These are phyloP conservation scores for Pantherophis guttatus DNA, from an alignment of 2,113 vertebrate genomes.

Conservation along the genomic window DNA sequence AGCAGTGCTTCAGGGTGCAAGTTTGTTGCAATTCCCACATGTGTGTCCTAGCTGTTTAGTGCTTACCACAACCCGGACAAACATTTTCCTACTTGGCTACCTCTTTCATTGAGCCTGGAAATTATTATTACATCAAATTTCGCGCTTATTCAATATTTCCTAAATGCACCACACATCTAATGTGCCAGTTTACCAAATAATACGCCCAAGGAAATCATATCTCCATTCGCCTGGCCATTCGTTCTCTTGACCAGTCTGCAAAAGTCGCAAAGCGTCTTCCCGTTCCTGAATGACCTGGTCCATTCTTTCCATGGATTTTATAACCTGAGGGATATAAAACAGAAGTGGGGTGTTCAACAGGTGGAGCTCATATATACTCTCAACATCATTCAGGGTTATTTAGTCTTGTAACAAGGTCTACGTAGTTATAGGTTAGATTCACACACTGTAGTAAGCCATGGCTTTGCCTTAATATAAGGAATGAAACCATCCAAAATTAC, in stretches of 20 bases:
- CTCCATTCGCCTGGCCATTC: slow-evolving; percentile 88
- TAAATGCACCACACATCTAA: neutral
- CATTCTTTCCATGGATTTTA: slow-evolving; percentile 83
- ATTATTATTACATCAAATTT: neutral
- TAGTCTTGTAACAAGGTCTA: neutral
- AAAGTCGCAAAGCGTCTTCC: slow-evolving; percentile 83
- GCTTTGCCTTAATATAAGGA: neutral
- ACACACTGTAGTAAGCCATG: neutral
- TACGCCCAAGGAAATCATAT: slow-evolving; percentile 79
- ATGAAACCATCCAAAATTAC: neutral
- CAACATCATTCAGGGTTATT: neutral
- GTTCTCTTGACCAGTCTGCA: slow-evolving; percentile 91
- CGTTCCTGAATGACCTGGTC: slow-evolving; percentile 85
- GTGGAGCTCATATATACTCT: neutral
- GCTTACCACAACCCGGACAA: neutral
- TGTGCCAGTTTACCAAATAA: slow-evolving; percentile 75
- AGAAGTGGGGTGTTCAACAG: neutral
- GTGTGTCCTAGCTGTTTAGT: neutral
- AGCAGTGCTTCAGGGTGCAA: neutral
- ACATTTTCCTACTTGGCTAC: neutral
- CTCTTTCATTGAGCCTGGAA: neutral
- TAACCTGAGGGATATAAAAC: slow-evolving; percentile 71
- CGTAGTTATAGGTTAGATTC: neutral
- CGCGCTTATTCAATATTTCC: neutral
- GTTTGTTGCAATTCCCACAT: neutral